Evolutionary conservation across 2,888 invertebrate species (phyloP).

Genomic region (Dicranocentrus wangi): DNA sequence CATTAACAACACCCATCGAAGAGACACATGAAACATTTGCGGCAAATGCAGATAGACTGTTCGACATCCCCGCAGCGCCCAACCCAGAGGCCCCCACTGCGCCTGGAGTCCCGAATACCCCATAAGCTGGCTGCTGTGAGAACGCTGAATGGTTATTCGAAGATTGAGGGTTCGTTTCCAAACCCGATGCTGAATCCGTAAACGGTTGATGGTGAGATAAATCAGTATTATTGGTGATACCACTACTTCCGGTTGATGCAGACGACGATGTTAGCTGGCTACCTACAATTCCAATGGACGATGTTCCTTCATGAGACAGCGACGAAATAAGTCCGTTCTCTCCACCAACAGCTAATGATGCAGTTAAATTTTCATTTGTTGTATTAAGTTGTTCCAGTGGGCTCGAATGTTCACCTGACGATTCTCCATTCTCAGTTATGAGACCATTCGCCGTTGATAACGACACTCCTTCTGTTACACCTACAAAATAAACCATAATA

Average conservation of each 20-base stretch:
- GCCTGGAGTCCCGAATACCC: conserved; percentile 68
- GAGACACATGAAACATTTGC: conserved; percentile 66
- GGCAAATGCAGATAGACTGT: conserved; percentile 69
- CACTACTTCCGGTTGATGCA: conserved; percentile 51
- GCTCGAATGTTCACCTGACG: conserved; percentile 66
- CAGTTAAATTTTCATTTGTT: conserved; percentile 42
- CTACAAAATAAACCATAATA: conserved; percentile 33
- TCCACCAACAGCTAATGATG: conserved; percentile 45
- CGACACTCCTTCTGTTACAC: conserved; percentile 63
- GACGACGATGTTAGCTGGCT: conserved; percentile 23
- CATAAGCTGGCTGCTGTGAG: conserved; percentile 65
- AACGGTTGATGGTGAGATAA: conserved; percentile 67
- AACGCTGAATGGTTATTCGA: conserved; percentile 61
- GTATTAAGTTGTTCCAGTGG: conserved; percentile 62
- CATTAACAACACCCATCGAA: conserved; percentile 58
- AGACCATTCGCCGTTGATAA: conserved; percentile 71
- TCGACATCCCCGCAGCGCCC: conserved; percentile 66
- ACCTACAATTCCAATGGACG: conserved; percentile 23
- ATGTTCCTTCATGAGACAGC: conserved; percentile 56
- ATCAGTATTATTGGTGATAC: conserved; percentile 62
- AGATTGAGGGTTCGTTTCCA: conserved; percentile 59
- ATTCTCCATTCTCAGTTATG: conserved; percentile 65
- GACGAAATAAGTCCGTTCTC: conserved; percentile 69
- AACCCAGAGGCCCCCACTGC: conserved; percentile 62
- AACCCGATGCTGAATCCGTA: conserved; percentile 58